A percentile compares a stretch with the other conserved stretches of the same genome.
These are phyloP conservation scores for Hippoglossus hippoglossus DNA, from an alignment of 2,797 vertebrate genomes.

Conservation along the genomic window DNA sequence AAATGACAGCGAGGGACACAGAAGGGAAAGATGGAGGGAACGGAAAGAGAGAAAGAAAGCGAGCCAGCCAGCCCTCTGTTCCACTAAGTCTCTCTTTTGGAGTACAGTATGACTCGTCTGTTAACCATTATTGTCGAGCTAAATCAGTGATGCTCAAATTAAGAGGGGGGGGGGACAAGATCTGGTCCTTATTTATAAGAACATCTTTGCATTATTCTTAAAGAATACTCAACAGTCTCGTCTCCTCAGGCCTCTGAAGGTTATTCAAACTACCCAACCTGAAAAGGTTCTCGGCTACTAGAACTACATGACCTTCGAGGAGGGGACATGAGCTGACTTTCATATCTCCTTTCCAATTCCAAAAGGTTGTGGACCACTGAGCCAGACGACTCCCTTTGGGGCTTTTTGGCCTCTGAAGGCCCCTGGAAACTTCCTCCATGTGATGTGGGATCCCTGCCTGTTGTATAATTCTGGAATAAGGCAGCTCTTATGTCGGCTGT, in stretches of 20 bases:
- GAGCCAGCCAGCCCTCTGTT: neutral
- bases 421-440: neutral
- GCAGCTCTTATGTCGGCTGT: neutral
- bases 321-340: slow-evolving; percentile 5
- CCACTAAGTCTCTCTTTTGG: neutral
- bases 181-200: neutral
- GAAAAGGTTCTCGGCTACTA: neutral
- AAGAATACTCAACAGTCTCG: neutral
- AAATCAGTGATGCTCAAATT: neutral
- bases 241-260: neutral
- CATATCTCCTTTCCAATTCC: neutral
- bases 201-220: neutral
- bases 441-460: neutral
- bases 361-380: slow-evolving; percentile 4
- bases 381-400: neutral
- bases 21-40: neutral
- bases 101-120: neutral
- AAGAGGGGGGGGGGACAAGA: neutral
- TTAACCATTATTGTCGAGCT: neutral
- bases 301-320: too few species aligned
- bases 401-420: neutral
- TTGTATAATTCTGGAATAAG: slow-evolving; percentile 4
- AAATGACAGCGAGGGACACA: slow-evolving; percentile 12
- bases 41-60: neutral
- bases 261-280: neutral